A percentile compares a stretch with the other conserved stretches of the same genome.
Conservation (phyloP, 2,113 vertebrate genomes). For the Neofelis nebulosa region DNA sequence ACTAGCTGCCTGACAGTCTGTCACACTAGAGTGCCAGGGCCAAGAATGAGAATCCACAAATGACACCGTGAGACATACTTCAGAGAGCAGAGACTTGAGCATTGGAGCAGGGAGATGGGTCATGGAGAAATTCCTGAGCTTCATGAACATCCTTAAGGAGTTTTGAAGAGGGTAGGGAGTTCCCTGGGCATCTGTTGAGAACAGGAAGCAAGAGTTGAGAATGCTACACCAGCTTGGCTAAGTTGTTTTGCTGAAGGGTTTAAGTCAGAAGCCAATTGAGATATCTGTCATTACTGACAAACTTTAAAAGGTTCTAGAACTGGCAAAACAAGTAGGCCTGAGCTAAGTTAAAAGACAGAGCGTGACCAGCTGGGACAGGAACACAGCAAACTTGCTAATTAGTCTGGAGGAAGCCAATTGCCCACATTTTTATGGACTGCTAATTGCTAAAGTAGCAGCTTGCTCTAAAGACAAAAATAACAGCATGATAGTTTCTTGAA, state of each 20-base stretch:
- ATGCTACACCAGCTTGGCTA: background rate
- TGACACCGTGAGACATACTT: background rate
- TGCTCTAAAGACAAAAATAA: constrained; percentile 58
- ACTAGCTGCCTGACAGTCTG: background rate
- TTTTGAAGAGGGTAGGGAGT: background rate
- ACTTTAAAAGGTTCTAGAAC: constrained; percentile 50
- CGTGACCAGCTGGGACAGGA: constrained; percentile 51
- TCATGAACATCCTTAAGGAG: background rate
- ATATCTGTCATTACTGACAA: constrained; percentile 21
- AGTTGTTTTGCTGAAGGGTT: background rate
- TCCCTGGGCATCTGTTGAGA: background rate
- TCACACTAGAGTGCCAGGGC: background rate
- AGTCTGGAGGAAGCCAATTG: constrained; percentile 61
- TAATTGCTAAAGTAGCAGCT: constrained; percentile 69
- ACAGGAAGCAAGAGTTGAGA: background rate
- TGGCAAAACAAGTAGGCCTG: constrained; percentile 50
- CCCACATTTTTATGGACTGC: constrained; percentile 61
- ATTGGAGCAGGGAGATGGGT: background rate
- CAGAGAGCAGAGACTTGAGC: background rate
- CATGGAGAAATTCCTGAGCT: background rate
- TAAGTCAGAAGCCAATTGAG: background rate
- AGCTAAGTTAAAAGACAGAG: constrained; percentile 50
- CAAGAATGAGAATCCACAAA: background rate
- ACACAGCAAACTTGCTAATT: constrained; percentile 59
- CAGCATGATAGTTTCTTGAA: constrained; percentile 9